A percentile compares a stretch with the other conserved stretches of the same genome.
phyloP scores from a whole-genome alignment of 2,113 vertebrate species.

The Lasiurus borealis region DNA sequence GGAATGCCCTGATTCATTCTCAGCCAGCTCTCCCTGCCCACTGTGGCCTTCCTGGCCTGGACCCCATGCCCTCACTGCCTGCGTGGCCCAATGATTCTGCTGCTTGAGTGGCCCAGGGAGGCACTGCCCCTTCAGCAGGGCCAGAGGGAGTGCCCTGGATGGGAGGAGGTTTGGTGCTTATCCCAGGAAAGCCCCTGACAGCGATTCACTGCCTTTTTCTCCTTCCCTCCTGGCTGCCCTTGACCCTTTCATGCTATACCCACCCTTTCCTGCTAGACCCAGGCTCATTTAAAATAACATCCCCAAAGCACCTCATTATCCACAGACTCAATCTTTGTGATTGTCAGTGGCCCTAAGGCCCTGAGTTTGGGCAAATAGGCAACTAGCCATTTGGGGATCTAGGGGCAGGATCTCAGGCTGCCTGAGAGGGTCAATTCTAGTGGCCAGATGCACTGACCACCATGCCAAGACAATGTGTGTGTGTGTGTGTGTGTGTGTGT shows the following conservation, averaged over 20 bases:
- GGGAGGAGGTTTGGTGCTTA: neutral
- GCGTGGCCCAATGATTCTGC: fast-evolving
- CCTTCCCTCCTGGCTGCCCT: neutral
- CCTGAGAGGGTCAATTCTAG: neutral
- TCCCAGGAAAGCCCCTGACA: neutral
- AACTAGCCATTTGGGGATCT: neutral
- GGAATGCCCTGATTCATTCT: neutral
- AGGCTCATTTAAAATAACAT: neutral
- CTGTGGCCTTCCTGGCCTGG: neutral
- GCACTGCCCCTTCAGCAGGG: neutral
- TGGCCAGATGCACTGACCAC: neutral
- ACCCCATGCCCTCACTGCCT: fast-evolving
- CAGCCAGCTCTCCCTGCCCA: neutral
- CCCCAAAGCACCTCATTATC: neutral
- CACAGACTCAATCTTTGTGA: neutral
- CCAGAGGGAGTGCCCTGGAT: neutral
- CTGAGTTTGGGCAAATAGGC: neutral
- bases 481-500: fast-evolving
- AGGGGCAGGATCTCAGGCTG: neutral
- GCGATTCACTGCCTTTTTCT: neutral
- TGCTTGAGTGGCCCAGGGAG: neutral
- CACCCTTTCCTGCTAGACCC: neutral
- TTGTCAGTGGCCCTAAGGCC: neutral
- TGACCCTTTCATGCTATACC: fast-evolving
- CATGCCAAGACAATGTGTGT: neutral